These are phyloP conservation scores for Brachycybe producta DNA, from an alignment of 2,888 invertebrate genomes.

Conservation along the genomic window DNA sequence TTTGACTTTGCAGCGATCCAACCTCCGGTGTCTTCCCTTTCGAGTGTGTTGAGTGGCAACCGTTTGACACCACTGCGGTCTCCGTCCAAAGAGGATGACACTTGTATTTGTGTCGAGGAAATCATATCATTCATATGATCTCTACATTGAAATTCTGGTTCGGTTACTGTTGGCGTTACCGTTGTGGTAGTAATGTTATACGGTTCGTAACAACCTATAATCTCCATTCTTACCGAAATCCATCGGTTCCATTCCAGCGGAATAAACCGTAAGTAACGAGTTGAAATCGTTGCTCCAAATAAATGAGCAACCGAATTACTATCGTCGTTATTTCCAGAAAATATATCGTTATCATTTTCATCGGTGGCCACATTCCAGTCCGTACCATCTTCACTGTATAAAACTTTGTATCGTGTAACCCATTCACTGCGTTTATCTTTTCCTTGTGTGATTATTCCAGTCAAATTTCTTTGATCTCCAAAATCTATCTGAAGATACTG, in stretches of 20 bases:
- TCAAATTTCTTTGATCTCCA: constrained; percentile 23
- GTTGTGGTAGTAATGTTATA: too few species aligned
- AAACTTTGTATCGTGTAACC: constrained; percentile 15
- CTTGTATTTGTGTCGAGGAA: constrained; percentile 14
- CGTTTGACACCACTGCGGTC: constrained; percentile 16
- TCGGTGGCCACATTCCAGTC: constrained; percentile 3
- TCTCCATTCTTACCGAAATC: constrained; percentile 29
- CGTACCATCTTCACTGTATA: not conserved
- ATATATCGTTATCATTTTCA: constrained; percentile 9
- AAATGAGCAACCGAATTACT: constrained; percentile 14
- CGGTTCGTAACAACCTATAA: constrained; percentile 30
- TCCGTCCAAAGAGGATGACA: constrained; percentile 20
- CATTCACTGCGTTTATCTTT: constrained; percentile 16
- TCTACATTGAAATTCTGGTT: constrained; percentile 14
- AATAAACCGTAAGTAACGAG: constrained; percentile 27
- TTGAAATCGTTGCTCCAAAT: constrained; percentile 18
- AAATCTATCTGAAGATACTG: constrained; percentile 28
- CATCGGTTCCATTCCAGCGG: constrained; percentile 27
- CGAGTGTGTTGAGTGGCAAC: constrained; percentile 18
- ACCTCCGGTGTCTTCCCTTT: constrained; percentile 26
- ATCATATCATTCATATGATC: constrained; percentile 20
- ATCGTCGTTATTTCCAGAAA: constrained; percentile 17
- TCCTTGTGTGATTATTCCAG: constrained; percentile 28
- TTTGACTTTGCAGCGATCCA: constrained; percentile 28
- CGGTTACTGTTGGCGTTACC: not conserved